Base-by-base conservation (phyloP, 1,140 invertebrate genomes). In the Leptestheria dahalacensis region DNA sequence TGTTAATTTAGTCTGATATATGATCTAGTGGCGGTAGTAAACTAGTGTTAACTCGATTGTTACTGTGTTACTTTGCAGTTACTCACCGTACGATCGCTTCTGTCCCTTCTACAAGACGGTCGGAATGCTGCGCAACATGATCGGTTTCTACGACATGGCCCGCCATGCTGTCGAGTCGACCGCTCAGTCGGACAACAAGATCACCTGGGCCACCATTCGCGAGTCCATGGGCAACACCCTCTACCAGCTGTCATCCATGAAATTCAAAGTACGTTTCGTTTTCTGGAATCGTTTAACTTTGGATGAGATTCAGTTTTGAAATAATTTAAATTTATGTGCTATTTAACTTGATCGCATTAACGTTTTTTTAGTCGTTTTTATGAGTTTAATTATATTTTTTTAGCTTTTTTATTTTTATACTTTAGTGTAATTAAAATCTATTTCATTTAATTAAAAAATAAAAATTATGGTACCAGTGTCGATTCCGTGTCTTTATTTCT, bases 71-170 rank as follows among this genome's bases (percentile, higher is more conserved):
- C 12, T 66, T 69, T 72, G n/a, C 75, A 88, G 82, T 72, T 98
- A 97, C 74, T 90, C 91, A 25, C 77, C 90, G 10, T 97, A 98
- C 75, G 94, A 97, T 78, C 81, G 95, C 64, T 98, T 94, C 78
- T 99, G 97, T 75, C 97, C 97, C 68, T 99, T 99, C 80, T 99
- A 99, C 79, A 99, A 99, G 78, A 98, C 95, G 25, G 90, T 94
- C 15, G 94, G 92, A 63, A 99, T 99, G 96, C 72, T 99, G 69
- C 85, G 82, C 70, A 99, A 99, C 77, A 98, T 99, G 78, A 97
- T 99, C 70, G 80, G 88, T 28, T 97, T 99, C 75, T 99, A 97
- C 71, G 96, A 99, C 71, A 85, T 97, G 84, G 84, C 96, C 11
- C 84, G 91, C 62, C 95, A 99, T 72, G 88, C 94, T 9, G 94